Evolutionary conservation across 2,797 vertebrate species (phyloP), one percentile per base, ranked within the genome.

Genomic region (Diglossa cyanea): DNA sequence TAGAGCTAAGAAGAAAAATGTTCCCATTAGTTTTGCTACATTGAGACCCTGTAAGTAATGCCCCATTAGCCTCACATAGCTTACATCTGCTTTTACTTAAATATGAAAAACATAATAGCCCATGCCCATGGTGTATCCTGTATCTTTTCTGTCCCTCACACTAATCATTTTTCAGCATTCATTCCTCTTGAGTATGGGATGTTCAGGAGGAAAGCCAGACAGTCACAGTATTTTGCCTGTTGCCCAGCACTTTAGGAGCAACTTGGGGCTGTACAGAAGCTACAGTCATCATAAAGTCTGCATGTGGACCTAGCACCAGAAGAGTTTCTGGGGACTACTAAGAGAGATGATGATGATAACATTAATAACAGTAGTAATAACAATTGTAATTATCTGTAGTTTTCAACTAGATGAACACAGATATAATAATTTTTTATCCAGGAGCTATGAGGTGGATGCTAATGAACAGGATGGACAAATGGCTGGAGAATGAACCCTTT

Each of bases 11-110:
- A 88, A 77, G 61, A 86, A 95, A 94, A 87, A 88, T 57, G 17
- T 60, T 96, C 94, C 91, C 74, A 94, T 96, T 95, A 93, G 87
- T 89, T 90, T 96, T 94, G 91, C 93, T 91, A 82, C 77, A 83
- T 2, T 84, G 79, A 94, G 23, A 82, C 44, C 76, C 77, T 82
- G 15, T 51, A 94, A 94, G 91, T 76, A 95, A 90, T 89, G 74
- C 42, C 40, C 68, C 86, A 93, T 96, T 96, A 96, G 72, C 68
- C 61, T 94, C 87, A 72, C 72, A 72, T 26, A 84, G 66, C 65
- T 93, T 83, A 92, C 67, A 95, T 84, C 89, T 96, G 83, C 71
- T 96, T 91, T 94, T 85, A 94, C 71, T 93, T 96, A 95, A 92
- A 93, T 53, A 88, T 33, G 72, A 86, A 95, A 93, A 94, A 58